phyloP scores from a whole-genome alignment of 2,113 vertebrate species.

The Hyperopisus bebe region DNA sequence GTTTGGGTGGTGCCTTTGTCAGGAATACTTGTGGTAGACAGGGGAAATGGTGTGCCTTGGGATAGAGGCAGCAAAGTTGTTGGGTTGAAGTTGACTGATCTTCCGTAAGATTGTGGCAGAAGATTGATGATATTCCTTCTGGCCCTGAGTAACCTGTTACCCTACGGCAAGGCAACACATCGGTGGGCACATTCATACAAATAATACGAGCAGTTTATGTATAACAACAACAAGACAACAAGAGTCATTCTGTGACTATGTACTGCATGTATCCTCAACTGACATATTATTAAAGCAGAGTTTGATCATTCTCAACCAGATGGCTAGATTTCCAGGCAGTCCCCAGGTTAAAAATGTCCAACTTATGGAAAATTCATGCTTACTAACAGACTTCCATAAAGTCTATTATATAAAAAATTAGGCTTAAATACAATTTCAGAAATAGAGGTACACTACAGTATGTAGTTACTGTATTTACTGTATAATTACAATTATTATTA shows the following conservation, averaged over 20 bases:
- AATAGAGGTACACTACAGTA: neutral
- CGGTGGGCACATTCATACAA: slow-evolving; percentile 11
- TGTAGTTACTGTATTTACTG: neutral
- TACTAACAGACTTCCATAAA: neutral
- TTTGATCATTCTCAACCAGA: neutral
- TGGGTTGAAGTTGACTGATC: slow-evolving; percentile 63
- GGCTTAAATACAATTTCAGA: neutral
- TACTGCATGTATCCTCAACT: neutral
- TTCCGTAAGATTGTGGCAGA: slow-evolving; percentile 59
- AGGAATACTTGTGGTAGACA: slow-evolving; percentile 27
- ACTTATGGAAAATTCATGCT: neutral
- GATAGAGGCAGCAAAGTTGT: slow-evolving; percentile 57
- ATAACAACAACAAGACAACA: neutral
- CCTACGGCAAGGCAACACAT: slow-evolving; percentile 56
- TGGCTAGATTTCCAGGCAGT: neutral
- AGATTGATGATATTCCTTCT: slow-evolving; percentile 35
- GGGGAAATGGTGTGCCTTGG: slow-evolving; percentile 43
- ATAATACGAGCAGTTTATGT: neutral
- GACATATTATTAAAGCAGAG: neutral
- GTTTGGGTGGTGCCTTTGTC: slow-evolving; percentile 43
- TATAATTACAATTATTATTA: neutral
- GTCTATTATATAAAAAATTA: neutral
- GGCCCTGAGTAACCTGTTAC: slow-evolving; percentile 38
- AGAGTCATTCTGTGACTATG: neutral
- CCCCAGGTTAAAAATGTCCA: neutral